Conservation (phyloP, 2,888 invertebrate genomes). For the Phaedon cochleariae region DNA sequence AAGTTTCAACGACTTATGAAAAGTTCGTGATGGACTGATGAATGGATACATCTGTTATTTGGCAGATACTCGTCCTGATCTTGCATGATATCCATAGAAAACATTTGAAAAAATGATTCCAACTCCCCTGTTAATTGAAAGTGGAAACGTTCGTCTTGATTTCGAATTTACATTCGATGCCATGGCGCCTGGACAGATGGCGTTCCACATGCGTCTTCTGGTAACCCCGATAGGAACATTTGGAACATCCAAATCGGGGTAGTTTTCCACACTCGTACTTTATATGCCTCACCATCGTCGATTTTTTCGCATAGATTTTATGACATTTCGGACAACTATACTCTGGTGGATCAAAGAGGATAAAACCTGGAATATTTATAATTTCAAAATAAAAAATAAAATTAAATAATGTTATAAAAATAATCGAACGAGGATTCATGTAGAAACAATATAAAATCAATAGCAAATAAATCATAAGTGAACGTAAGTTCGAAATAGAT, state of each 20-base stretch:
- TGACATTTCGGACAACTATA: constrained; percentile 45
- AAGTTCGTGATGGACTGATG: too few relatives aligned
- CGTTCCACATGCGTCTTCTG: constrained; percentile 54
- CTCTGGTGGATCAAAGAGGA: constrained; percentile 41
- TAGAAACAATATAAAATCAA: constrained; percentile 15
- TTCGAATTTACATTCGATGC: constrained; percentile 45
- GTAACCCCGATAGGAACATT: constrained; percentile 51
- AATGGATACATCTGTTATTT: too few relatives aligned
- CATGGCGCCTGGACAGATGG: constrained; percentile 53
- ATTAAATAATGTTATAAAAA: constrained; percentile 19
- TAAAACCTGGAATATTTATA: constrained; percentile 39
- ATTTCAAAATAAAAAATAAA: constrained; percentile 24
- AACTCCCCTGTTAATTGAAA: constrained; percentile 27
- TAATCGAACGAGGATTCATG: constrained; percentile 4
- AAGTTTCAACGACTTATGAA: too few relatives aligned
- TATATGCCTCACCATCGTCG: constrained; percentile 49
- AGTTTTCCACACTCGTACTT: constrained; percentile 55
- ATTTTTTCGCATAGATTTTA: constrained; percentile 49
- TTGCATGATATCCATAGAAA: too few relatives aligned
- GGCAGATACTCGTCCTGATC: too few relatives aligned
- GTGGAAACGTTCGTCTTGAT: constrained; percentile 44
- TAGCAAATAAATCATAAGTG: constrained; percentile 8
- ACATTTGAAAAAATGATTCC: background rate
- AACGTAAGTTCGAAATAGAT: too few relatives aligned
- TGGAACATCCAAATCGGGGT: constrained; percentile 54